These are phyloP conservation scores for Diaprepes abbreviatus DNA, from an alignment of 2,888 invertebrate genomes.

Conservation along the genomic window DNA sequence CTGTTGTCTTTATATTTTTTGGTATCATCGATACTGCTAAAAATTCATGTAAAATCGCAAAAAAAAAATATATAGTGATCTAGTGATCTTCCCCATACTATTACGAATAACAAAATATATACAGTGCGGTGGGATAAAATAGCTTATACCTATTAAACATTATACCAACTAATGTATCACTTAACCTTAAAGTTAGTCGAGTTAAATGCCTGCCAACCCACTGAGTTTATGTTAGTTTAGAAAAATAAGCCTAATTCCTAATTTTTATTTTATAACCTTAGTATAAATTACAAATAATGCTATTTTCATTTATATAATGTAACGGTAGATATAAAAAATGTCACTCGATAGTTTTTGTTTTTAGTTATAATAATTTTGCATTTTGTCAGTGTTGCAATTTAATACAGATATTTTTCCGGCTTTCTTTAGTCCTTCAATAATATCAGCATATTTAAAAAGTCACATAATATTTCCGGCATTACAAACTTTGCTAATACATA, in stretches of 20 bases:
- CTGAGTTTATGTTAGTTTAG: constrained; percentile 23
- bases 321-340: constrained; percentile 13
- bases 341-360: constrained; percentile 20
- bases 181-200: constrained; percentile 17
- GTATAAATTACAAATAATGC: constrained; percentile 15
- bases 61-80: not conserved
- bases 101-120: constrained; percentile 5
- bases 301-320: constrained; percentile 18
- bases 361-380: not conserved
- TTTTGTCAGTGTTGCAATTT: not conserved
- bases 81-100: not conserved
- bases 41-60: not conserved
- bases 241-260: constrained; percentile 16
- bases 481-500: too few species aligned
- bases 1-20: not conserved
- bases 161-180: constrained; percentile 16
- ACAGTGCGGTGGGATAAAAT: constrained; percentile 10
- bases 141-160: constrained; percentile 11
- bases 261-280: constrained; percentile 33
- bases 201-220: constrained; percentile 19
- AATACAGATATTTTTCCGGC: too few species aligned
- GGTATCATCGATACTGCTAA: not conserved
- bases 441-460: too few species aligned
- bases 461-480: too few species aligned
- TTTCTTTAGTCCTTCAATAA: too few species aligned